phyloP scores from a whole-genome alignment of 2,797 vertebrate species.

The Bryconaethiops microstoma region DNA sequence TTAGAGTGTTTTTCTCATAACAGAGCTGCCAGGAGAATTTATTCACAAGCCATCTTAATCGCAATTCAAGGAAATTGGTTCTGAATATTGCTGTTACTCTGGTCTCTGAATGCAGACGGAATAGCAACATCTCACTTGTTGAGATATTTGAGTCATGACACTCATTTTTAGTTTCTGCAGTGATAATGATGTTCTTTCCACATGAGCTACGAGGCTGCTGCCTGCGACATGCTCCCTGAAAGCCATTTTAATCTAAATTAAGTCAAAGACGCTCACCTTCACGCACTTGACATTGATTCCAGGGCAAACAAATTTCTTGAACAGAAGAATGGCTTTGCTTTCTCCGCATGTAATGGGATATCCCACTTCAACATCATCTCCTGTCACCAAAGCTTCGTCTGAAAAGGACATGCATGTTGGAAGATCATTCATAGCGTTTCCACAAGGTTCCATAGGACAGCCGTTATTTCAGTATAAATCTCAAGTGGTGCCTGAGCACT shows the following conservation, averaged over 20 bases:
- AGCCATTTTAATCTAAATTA: neutral
- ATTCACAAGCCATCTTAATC: constrained; percentile 4
- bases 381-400: constrained; percentile 67
- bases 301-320: constrained; percentile 98
- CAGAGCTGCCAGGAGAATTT: constrained; percentile 5
- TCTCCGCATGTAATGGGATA: constrained; percentile 97
- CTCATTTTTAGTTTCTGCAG: neutral
- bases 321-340: constrained; percentile 91
- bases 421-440: neutral
- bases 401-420: constrained; percentile 19
- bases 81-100: neutral
- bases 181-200: constrained; percentile 9
- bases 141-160: constrained; percentile 13
- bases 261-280: constrained; percentile 80
- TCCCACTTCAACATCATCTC: constrained; percentile 85
- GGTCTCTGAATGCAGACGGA: constrained; percentile 9
- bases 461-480: too few relatives aligned
- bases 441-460: neutral
- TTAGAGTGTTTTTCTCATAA: constrained; percentile 4
- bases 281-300: constrained; percentile 99
- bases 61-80: neutral
- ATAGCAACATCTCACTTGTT: neutral
- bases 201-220: neutral
- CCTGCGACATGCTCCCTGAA: neutral
- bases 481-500: too few relatives aligned